Base-by-base conservation (phyloP, 2,797 vertebrate genomes). In the Sebastes matsubarae region DNA sequence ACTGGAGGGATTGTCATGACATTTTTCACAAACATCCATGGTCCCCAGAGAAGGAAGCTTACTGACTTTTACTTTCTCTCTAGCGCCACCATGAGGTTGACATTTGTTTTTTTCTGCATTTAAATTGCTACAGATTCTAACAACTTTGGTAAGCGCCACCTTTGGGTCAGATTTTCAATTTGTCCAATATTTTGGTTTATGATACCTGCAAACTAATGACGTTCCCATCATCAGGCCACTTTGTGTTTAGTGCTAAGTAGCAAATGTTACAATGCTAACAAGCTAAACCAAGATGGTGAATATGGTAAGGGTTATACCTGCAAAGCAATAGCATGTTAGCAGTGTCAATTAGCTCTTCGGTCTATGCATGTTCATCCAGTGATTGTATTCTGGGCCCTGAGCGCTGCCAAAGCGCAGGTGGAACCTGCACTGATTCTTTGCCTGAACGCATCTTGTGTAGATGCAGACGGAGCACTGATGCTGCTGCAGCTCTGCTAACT, bases 331-430 rank as follows among this genome's bases (percentile, higher is more conserved):
- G 8, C 42, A 54, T 52, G 42, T 64, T 0, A 38, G 50, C 34
- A 29, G 2, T 61, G 38, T 52, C 46, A 52, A 52, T 0, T 52
- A 52, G 0, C 46, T 52, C 46, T 52, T 52, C 0, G 0, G 8
- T 52, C 46, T 52, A n/a, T 20, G 18, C 18, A 52, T 0, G 18
- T 52, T 52, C 46, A 60, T 30, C 1, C 27, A 18, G 18, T 61
- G 12, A 24, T 27, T 76, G 74, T 18, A 59, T 59, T 3, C 42
- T 58, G 5, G 12, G 16, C 30, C 58, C 27, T 29, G 16, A 30
- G 25, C 7, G 55, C 24, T 59, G 57, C 14, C 57, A 59, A 59
- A 59, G 0, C 4, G 25, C 8, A 59, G 29, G 1, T 20, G 59
- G 59, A 61, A 29, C 46, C 46, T 52, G 46, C 8, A 9, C 18